phyloP scores from a whole-genome alignment of 2,113 vertebrate species.

The Erinaceus europaeus region DNA sequence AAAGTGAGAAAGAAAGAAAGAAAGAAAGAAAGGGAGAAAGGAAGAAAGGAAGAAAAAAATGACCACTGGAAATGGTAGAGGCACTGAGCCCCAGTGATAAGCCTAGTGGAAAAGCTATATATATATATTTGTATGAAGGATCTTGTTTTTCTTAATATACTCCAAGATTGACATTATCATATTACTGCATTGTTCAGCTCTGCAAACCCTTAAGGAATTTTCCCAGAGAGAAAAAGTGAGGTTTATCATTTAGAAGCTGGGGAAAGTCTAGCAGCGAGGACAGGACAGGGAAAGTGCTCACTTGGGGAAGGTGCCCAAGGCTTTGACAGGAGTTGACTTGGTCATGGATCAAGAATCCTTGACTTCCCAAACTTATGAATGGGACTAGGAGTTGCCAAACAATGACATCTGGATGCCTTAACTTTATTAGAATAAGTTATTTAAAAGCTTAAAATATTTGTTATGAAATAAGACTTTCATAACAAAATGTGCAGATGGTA shows the following conservation, averaged over 20 bases:
- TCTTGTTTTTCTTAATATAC: background rate
- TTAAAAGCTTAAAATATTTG: background rate
- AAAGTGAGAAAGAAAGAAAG: no score
- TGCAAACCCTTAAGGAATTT: background rate
- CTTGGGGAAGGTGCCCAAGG: accelerated
- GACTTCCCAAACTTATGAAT: background rate
- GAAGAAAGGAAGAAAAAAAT: no score
- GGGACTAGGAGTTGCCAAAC: background rate
- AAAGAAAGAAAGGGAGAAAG: no score
- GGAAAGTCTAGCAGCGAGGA: background rate
- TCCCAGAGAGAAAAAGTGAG: background rate
- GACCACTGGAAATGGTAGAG: no score
- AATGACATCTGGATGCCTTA: background rate
- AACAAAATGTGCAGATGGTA: background rate
- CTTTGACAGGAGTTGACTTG: background rate
- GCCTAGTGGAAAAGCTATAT: no score
- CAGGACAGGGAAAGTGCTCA: no score
- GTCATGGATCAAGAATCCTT: background rate
- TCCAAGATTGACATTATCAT: background rate
- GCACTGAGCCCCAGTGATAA: no score
- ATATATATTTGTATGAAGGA: background rate
- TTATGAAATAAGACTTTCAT: background rate
- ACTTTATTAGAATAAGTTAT: background rate
- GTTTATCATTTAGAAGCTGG: background rate
- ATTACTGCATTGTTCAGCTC: background rate